Percentiles rank a stretch among this genome's conserved stretches.
Evolutionary conservation across 2,888 invertebrate species (phyloP).

Genomic region (Trimorus sp.): DNA sequence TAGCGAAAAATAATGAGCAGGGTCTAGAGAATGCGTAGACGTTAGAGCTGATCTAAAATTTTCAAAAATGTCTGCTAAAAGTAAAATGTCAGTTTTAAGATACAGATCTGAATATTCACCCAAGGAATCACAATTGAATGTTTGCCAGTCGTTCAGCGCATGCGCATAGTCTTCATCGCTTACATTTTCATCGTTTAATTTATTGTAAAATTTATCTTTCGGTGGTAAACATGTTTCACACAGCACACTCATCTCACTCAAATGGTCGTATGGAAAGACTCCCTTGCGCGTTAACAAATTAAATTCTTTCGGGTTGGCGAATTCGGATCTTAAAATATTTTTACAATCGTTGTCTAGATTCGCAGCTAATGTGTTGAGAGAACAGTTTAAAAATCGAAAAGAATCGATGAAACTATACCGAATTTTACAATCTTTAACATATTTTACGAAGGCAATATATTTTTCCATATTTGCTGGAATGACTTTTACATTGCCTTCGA

Average conservation of each 20-base stretch:
- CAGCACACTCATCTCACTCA: slow-evolving; percentile 65
- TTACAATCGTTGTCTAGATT: slow-evolving; percentile 40
- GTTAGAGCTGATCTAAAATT: slow-evolving; percentile 2
- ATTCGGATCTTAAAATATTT: slow-evolving; percentile 29
- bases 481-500: slow-evolving; percentile 67
- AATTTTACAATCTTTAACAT: slow-evolving; percentile 33
- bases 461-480: too few relatives aligned
- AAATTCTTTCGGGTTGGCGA: slow-evolving; percentile 20
- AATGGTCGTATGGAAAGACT: slow-evolving; percentile 74
- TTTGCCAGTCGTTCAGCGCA: background rate
- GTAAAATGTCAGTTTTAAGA: too few relatives aligned
- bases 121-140: background rate
- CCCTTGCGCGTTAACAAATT: too few relatives aligned
- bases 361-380: slow-evolving; percentile 32
- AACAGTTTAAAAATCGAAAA: slow-evolving; percentile 31
- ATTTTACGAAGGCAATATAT: slow-evolving; percentile 62
- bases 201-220: slow-evolving; percentile 72
- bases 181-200: too few relatives aligned
- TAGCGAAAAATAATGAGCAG: too few relatives aligned
- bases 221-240: too few relatives aligned
- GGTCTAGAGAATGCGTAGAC: too few relatives aligned
- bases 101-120: too few relatives aligned
- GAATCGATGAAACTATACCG: slow-evolving; percentile 46
- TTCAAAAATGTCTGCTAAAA: slow-evolving; percentile 26
- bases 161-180: too few relatives aligned